Evolutionary conservation across 2,888 invertebrate genomes (phyloP).

Genomic region (Cryptocephalus primarius): DNA sequence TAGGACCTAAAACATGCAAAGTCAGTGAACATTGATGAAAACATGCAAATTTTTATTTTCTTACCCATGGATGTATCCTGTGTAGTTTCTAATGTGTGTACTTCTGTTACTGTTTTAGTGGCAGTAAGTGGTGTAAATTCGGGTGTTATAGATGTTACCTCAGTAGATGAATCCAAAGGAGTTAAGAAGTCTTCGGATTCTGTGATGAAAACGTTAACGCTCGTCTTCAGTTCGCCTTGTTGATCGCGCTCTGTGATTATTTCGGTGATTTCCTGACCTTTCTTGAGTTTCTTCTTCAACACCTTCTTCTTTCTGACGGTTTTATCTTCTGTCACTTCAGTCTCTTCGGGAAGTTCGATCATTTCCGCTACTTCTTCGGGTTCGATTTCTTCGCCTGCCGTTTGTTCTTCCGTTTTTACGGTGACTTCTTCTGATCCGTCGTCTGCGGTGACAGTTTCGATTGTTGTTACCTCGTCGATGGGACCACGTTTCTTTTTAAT

Average conservation of each 20-base stretch:
- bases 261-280: constrained; percentile 36
- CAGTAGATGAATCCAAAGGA: constrained; percentile 1
- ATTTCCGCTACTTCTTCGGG: constrained; percentile 18
- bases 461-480: constrained; percentile 23
- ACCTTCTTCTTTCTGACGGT: constrained; percentile 30
- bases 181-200: constrained; percentile 10
- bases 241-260: constrained; percentile 28
- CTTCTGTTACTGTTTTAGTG: constrained; percentile 26
- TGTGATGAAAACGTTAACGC: constrained; percentile 26
- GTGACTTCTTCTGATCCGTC: constrained; percentile 24
- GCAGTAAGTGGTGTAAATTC: not conserved
- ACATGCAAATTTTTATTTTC: constrained; percentile 7
- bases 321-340: constrained; percentile 16
- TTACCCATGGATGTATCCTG: constrained; percentile 25
- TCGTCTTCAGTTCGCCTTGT: constrained; percentile 21
- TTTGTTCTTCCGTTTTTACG: constrained; percentile 13
- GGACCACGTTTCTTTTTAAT: constrained; percentile 24
- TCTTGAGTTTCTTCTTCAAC: constrained; percentile 34
- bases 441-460: constrained; percentile 31
- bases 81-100: constrained; percentile 27
- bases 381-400: constrained; percentile 5
- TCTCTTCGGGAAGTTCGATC: constrained; percentile 35
- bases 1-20: constrained; percentile 20
- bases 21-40: constrained; percentile 2
- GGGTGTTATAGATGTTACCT: constrained; percentile 12